Conservation (phyloP, 2,797 vertebrate genomes). For the Bradypodion pumilum region DNA sequence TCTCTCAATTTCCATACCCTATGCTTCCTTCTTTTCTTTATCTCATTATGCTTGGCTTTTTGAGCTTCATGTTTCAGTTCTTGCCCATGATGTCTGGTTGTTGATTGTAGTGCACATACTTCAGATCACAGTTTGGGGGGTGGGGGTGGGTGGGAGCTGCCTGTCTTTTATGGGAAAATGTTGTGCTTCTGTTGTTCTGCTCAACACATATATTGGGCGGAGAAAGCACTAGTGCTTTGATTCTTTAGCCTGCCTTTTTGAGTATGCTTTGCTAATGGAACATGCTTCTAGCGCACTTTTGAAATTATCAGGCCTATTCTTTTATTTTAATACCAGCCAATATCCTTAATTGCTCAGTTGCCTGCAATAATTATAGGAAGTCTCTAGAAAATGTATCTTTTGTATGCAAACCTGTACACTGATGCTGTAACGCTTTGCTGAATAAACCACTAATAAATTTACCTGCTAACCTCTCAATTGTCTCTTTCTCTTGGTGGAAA, state of each 20-base stretch:
- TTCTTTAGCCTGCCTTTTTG: rapidly evolving
- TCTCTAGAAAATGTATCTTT: slow-evolving; percentile 14
- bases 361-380: background rate
- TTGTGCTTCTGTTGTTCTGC: background rate
- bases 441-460: slow-evolving; percentile 78
- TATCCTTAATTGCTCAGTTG: background rate
- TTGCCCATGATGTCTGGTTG: background rate
- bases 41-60: background rate
- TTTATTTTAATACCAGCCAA: background rate
- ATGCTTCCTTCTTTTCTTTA: background rate
- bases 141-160: background rate
- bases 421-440: slow-evolving; percentile 65
- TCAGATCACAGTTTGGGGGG: background rate
- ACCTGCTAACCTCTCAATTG: slow-evolving; percentile 54
- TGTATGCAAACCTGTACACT: slow-evolving; percentile 61
- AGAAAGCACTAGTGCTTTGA: slow-evolving; percentile 16
- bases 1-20: slow-evolving; percentile 10
- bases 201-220: rapidly evolving
- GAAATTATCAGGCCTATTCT: background rate
- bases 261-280: background rate
- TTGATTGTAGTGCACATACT: rapidly evolving
- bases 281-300: background rate
- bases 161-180: background rate
- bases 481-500: background rate
- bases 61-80: background rate